Evolutionary conservation across 2,888 invertebrate genomes (phyloP).

Genomic region (Nycteola revayana): DNA sequence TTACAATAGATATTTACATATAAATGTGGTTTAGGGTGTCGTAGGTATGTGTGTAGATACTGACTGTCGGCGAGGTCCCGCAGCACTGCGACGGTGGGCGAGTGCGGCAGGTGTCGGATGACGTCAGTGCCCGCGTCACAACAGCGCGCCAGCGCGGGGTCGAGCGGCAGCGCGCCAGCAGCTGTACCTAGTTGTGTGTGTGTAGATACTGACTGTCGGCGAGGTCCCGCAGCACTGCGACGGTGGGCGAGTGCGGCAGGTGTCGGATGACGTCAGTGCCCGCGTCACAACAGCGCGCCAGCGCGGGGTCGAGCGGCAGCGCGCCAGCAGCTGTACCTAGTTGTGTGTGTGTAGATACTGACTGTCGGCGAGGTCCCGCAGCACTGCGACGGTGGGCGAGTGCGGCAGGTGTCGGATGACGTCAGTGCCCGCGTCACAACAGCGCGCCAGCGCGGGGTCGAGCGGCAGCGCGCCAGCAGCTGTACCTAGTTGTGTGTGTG

Average conservation of each 20-base stretch:
- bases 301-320: conserved; percentile 92
- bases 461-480: conserved; percentile 93
- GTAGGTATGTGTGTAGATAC: no score
- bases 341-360: no score
- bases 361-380: conserved; percentile 36
- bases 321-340: no score
- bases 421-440: conserved; percentile 90
- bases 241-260: conserved; percentile 83
- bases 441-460: conserved; percentile 90
- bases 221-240: conserved; percentile 63
- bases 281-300: conserved; percentile 90
- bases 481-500: no score
- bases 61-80: neutral
- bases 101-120: conserved; percentile 81
- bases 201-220: neutral
- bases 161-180: conserved; percentile 93
- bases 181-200: no score
- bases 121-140: conserved; percentile 90
- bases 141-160: conserved; percentile 90
- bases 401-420: conserved; percentile 82
- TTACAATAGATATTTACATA: no score
- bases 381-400: conserved; percentile 82
- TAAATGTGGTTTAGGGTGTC: no score
- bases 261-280: conserved; percentile 86
- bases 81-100: conserved; percentile 82